A percentile compares a stretch with the other conserved stretches of the same genome.
These are phyloP conservation scores for Ictidomys tridecemlineatus DNA, from an alignment of 2,113 vertebrate genomes.

Conservation along the genomic window DNA sequence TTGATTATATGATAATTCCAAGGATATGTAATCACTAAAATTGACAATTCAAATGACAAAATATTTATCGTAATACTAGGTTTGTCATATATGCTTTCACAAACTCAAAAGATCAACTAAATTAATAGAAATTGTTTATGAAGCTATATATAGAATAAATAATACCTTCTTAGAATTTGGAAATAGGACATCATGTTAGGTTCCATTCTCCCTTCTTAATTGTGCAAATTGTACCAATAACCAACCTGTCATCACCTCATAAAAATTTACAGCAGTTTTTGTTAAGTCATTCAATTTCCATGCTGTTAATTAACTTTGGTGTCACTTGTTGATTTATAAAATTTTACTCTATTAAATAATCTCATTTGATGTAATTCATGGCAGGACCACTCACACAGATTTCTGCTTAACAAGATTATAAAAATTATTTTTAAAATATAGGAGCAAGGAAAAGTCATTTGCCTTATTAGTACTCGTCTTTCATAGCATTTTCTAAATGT, in stretches of 20 bases:
- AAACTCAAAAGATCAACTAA: neutral
- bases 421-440: neutral
- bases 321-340: constrained; percentile 42
- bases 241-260: neutral
- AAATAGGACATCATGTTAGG: rapidly evolving
- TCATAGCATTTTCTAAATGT: neutral
- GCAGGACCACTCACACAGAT: neutral
- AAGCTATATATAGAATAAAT: neutral
- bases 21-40: neutral
- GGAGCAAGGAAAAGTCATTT: neutral
- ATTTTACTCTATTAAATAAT: neutral
- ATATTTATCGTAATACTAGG: neutral
- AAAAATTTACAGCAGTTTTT: neutral
- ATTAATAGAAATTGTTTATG: neutral
- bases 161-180: neutral
- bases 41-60: neutral
- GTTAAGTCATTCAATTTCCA: neutral
- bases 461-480: neutral
- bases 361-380: neutral
- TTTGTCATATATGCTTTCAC: constrained; percentile 29
- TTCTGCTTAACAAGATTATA: neutral
- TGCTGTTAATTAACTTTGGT: constrained; percentile 60
- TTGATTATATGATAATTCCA: neutral
- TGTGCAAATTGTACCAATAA: constrained; percentile 45
- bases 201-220: constrained; percentile 10